Base-by-base conservation (phyloP, 2,797 vertebrate genomes). In the Oryzias sinensis region DNA sequence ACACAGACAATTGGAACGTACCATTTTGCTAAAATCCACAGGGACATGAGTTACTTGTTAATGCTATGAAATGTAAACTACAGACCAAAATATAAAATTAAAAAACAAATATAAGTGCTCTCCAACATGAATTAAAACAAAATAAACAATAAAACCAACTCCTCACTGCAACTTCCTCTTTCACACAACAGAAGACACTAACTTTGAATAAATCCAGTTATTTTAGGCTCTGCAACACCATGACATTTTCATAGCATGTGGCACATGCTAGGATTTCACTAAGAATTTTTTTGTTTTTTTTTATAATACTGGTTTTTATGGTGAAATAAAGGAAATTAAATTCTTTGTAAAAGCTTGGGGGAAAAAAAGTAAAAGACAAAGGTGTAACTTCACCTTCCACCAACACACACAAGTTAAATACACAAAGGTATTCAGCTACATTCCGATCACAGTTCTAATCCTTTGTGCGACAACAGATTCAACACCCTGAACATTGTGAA, bases 351-450 rank as follows among this genome's bases (percentile, higher is more conserved):
- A 59, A n/a, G 4, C 49, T 24, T 54, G 59, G 73, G 53, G 37
- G 69, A 77, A 53, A 27, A 53, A 27, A 70, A 76, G 17, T n/a
- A 44, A 44, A 44, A n/a, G 17, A 44, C 14, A 44, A 44, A 17
- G 73, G 58, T 48, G 68, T 64, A 63, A 8, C 62, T 65, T 13
- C 2, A 76, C 66, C 65, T 76, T 73, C 59, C 63, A 65, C 54
- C n/a, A 44, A 76, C 59, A 83, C 70, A 80, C 56, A 71, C 56
- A 79, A 70, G 65, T 58, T 80, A 79, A 52, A 59, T 46, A 79
- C 78, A 80, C 67, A 70, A 56, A 79, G 20, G 20, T 76, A 74
- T 60, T 72, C 60, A 62, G 59, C 79, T 80, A 88, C 61, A 44
- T 53, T 62, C 80, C 62, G 54, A n/a, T 59, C 42, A 29, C 62